Percentiles rank a stretch among this genome's conserved stretches.
Conservation (phyloP, 2,797 vertebrate species). For the Xiphorhynchus erythropygius region DNA sequence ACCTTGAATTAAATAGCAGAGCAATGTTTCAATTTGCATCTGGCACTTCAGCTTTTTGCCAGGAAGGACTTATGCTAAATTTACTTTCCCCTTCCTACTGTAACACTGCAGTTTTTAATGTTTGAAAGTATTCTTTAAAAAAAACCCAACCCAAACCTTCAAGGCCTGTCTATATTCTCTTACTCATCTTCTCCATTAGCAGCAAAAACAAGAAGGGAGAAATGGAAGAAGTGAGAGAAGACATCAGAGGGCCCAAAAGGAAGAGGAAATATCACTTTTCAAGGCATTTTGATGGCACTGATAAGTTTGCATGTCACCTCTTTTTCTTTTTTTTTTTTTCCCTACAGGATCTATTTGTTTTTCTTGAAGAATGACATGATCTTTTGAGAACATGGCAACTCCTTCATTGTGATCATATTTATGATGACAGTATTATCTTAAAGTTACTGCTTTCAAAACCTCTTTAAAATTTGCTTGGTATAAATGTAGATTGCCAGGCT, state of each 20-base stretch:
- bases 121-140: background rate
- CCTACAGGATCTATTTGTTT: background rate
- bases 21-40: background rate
- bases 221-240: background rate
- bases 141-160: background rate
- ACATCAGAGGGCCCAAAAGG: background rate
- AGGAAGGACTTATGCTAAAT: background rate
- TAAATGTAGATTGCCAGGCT: background rate
- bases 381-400: background rate
- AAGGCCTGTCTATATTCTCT: background rate
- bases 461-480: background rate
- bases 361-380: background rate
- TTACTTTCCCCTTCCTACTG: background rate
- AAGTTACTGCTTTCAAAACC: background rate
- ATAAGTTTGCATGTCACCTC: background rate
- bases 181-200: background rate
- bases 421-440: background rate
- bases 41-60: background rate
- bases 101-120: background rate
- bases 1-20: background rate
- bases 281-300: background rate
- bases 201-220: background rate
- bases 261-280: background rate
- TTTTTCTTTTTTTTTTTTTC: background rate
- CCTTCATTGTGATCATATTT: background rate